Evolutionary conservation across 2,888 invertebrate species (phyloP), one percentile per base, ranked within the genome.

Genomic region (Eupithecia subfuscata): DNA sequence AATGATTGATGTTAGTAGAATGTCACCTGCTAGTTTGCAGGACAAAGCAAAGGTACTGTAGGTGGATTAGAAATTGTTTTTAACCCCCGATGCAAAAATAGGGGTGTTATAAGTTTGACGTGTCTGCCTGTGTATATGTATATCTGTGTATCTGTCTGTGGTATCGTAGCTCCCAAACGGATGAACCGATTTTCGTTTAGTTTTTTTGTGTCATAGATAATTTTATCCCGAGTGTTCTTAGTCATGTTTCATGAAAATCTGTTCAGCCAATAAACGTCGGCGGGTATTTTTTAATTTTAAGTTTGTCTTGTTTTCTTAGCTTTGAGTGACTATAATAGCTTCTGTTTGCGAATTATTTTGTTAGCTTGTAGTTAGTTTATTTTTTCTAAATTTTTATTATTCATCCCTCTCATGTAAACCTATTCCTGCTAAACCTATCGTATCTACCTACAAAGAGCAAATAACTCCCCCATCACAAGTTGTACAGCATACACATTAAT

Each of bases 1-100:
- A 45, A 22, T 69, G 69, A 70, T 70, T 37, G 70, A 70, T 70
- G 56, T 69, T 34, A 34, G 18, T 34, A 18, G 60, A 34, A 34
- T 64, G 30, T 34, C 64, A 64, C 34, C 18, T 34, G 64, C 34
- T 64, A 18, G 34, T 64, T 64, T 30, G 0, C 9, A 18, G 18
- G 64, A 64, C 34, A 64, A 64, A 18, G 6, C 63, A 25, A 25
- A 16, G 18, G 34, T 63, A 11, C 18, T 34, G 7, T 30, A 16
- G 64, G 18, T 34, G 64, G 18, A 30, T n/a, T 7, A 52, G 22
- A 64, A 63, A 14, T 25, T 1, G 30, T 30, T 30, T 30, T 30
- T 30, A n/a, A n/a, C n/a, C n/a, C n/a, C n/a, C n/a, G n/a, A n/a
- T n/a, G n/a, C n/a, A n/a, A n/a, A n/a, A n/a, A n/a, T n/a, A n/a